These are phyloP conservation scores for Muntiacus reevesi DNA, from an alignment of 2,113 vertebrate species.

Conservation along the genomic window DNA sequence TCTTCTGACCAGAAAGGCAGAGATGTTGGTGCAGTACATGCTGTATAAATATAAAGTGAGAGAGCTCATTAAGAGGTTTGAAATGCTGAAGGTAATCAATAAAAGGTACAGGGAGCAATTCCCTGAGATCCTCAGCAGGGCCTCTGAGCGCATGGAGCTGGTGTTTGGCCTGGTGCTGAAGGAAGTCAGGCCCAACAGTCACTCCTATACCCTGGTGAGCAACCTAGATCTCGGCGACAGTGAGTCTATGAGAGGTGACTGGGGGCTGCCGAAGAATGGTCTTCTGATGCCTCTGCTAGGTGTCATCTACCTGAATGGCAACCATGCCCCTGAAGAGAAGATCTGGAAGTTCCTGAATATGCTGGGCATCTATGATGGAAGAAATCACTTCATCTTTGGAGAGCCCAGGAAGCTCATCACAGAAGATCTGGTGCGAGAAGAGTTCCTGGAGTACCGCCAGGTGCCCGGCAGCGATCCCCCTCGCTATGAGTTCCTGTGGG, in stretches of 20 bases:
- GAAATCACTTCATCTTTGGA: background rate
- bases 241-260: rapidly evolving
- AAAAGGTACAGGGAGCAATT: background rate
- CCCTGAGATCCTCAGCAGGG: slow-evolving; percentile 11
- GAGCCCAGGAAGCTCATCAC: slow-evolving; percentile 37
- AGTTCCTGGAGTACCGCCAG: background rate
- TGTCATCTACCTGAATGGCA: background rate
- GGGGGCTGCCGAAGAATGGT: no score
- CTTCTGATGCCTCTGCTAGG: no score
- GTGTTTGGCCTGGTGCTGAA: slow-evolving; percentile 30
- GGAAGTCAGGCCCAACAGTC: background rate
- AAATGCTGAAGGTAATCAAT: background rate
- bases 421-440: background rate
- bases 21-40: background rate
- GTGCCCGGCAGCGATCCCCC: background rate
- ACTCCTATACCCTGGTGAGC: background rate
- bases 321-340: background rate
- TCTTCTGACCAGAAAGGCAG: background rate
- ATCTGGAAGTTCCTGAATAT: background rate
- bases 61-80: background rate
- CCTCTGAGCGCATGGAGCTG: background rate
- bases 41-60: background rate
- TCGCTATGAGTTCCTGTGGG: background rate
- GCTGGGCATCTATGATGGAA: background rate
- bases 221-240: rapidly evolving